Evolutionary conservation across 2,797 vertebrate species (phyloP), one percentile per base, ranked within the genome.

Genomic region (Lacerta viridis): DNA sequence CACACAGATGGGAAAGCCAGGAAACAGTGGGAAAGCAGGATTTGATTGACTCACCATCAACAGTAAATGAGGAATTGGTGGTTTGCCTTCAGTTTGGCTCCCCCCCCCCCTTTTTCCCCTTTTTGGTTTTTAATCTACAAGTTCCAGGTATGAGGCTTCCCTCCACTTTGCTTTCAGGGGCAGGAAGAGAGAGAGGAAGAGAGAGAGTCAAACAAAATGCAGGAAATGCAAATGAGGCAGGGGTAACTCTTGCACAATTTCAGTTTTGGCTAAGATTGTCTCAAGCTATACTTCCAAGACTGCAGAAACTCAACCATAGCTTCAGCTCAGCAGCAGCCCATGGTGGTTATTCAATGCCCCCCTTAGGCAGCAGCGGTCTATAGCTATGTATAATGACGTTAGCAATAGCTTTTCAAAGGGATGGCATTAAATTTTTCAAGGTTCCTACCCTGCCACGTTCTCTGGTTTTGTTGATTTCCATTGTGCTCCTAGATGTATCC

Each of bases 41-140:
- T 94, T 95, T 96, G 94, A 95, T 94, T 96, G 95, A 96, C 95
- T 96, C 93, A 83, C 95, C 83, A 50, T 95, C 96, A 96, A 93
- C 92, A 93, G 93, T 91, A 95, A 96, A 96, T 94, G 95, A 95
- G 94, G 93, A 95, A 95, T 94, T 94, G 91, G 95, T 93, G 91
- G 87, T 95, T 95, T 95, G 94, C 91, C 95, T 92, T 93, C 94
- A 95, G 83, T 61, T 18, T 61, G 17, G 5, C 4, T 1, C 10
- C n/a, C 68, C 29, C 18, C 7, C 71, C 10, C n/a, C 71, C 10
- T 18, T 91, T 95, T 92, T 94, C 95, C 93, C 25, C 89, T 95
- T 92, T 93, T 94, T 95, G 92, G 89, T 90, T 90, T 96, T 95
- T 94, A 95, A 95, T 94, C 94, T 89, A 61, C 75, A 89, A 92